Conservation (phyloP, 1,140 invertebrate species). For the Heliothis subflexa region DNA sequence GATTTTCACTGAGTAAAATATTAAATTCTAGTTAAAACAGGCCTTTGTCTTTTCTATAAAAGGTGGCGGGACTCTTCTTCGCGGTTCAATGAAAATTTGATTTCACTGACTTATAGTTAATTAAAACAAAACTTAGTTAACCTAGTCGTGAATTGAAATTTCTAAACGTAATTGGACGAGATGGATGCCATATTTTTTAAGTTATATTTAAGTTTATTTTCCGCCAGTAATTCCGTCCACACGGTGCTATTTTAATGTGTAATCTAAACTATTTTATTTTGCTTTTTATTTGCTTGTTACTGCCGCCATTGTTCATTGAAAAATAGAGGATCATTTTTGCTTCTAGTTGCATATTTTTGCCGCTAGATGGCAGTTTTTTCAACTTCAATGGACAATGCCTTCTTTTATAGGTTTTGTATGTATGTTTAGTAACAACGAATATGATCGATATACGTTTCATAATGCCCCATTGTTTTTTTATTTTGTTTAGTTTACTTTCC, state of each 20-base stretch:
- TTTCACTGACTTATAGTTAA: constrained; percentile 1
- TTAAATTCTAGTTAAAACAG: constrained; percentile 41
- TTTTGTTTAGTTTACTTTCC: constrained; percentile 58
- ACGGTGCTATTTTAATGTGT: constrained; percentile 53
- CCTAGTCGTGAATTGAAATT: constrained; percentile 13
- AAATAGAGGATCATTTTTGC: too few relatives aligned
- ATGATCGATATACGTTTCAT: constrained; percentile 80
- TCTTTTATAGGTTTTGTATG: constrained; percentile 46
- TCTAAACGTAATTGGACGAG: constrained; percentile 29
- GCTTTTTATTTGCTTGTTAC: constrained; percentile 41
- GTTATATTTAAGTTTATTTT: constrained; percentile 43
- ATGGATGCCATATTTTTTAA: constrained; percentile 57
- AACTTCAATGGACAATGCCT: constrained; percentile 37
- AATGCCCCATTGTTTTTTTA: constrained; percentile 75
- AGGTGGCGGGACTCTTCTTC: constrained; percentile 46
- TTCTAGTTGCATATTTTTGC: not conserved
- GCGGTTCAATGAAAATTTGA: constrained; percentile 19
- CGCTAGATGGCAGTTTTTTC: constrained; percentile 7
- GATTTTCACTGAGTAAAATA: not conserved
- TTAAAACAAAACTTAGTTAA: not conserved
- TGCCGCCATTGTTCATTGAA: constrained; percentile 22
- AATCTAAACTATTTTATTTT: constrained; percentile 42
- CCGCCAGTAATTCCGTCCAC: constrained; percentile 52
- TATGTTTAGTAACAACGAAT: constrained; percentile 72
- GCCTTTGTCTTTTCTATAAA: constrained; percentile 39